A percentile compares a stretch with the other conserved stretches of the same genome.
Evolutionary conservation across 2,113 vertebrate species (phyloP).

Genomic region (Nibea coibor): DNA sequence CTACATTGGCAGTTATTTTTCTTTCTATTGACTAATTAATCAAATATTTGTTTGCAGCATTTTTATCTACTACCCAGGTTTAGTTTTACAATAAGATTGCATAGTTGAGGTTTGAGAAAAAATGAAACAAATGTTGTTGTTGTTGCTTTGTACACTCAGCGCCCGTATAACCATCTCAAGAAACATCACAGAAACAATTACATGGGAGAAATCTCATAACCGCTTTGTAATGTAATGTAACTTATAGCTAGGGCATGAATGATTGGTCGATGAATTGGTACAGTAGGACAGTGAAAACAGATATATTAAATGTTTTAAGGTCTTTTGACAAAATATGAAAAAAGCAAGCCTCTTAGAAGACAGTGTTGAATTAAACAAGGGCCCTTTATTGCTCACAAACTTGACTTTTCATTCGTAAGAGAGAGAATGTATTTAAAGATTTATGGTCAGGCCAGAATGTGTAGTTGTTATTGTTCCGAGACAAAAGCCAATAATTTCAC

Average conservation of each 20-base stretch:
- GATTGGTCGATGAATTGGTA: too few species aligned
- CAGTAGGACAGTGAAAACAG: neutral
- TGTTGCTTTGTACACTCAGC: neutral
- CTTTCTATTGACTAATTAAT: too few species aligned
- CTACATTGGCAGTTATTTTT: too few species aligned
- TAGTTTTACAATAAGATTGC: too few species aligned
- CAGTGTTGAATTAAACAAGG: neutral
- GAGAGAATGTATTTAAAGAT: constrained; percentile 23
- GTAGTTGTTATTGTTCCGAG: constrained; percentile 39
- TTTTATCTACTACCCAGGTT: too few species aligned
- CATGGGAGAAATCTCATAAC: too few species aligned
- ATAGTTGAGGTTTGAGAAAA: neutral
- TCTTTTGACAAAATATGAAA: neutral
- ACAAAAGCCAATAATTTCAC: constrained; percentile 53
- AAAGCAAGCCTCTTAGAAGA: neutral
- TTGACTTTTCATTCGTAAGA: neutral
- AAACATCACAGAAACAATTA: too few species aligned
- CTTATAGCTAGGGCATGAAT: too few species aligned
- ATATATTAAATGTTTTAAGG: neutral
- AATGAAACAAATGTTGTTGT: neutral
- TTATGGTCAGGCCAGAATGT: constrained; percentile 5
- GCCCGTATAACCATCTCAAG: neutral
- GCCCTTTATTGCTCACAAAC: neutral
- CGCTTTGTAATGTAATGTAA: too few species aligned
- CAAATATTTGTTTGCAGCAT: too few species aligned